phyloP scores from a whole-genome alignment of 1,140 invertebrate genomes.

The Acromyrmex charruanus region DNA sequence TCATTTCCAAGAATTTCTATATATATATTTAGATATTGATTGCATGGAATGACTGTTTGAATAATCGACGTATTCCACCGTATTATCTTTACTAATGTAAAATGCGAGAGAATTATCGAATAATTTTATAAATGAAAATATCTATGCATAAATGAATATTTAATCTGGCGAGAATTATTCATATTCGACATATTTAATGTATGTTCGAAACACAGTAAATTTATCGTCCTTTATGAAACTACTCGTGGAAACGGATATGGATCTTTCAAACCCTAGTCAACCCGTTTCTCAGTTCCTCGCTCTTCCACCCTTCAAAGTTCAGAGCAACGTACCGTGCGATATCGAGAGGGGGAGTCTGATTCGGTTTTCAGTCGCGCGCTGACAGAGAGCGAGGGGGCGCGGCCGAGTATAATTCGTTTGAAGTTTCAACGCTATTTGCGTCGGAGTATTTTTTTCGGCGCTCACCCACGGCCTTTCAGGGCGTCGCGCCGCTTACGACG shows the following conservation, averaged over 20 bases:
- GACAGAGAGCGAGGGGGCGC: neutral
- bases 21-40: neutral
- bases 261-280: slow-evolving; percentile 7
- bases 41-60: no score
- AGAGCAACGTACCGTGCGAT: slow-evolving; percentile 21
- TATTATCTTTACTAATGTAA: neutral
- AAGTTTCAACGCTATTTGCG: slow-evolving; percentile 63
- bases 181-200: neutral
- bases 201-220: slow-evolving; percentile 28
- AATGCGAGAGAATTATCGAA: neutral
- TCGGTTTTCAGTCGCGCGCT: slow-evolving; percentile 58
- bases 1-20: neutral
- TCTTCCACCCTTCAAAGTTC: slow-evolving; percentile 23
- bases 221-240: slow-evolving; percentile 23
- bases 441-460: slow-evolving; percentile 37
- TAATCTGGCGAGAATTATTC: neutral
- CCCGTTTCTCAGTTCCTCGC: slow-evolving; percentile 4
- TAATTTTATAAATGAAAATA: slow-evolving; percentile 25
- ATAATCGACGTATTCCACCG: neutral
- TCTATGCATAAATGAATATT: neutral
- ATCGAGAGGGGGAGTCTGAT: slow-evolving; percentile 38
- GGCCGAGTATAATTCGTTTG: slow-evolving; percentile 56
- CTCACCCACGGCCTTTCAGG: slow-evolving; percentile 35
- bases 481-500: slow-evolving; percentile 41
- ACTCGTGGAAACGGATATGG: neutral